Evolutionary conservation across 2,113 vertebrate genomes (phyloP), one percentile per base, ranked within the genome.

Genomic region (Mobula hypostoma): DNA sequence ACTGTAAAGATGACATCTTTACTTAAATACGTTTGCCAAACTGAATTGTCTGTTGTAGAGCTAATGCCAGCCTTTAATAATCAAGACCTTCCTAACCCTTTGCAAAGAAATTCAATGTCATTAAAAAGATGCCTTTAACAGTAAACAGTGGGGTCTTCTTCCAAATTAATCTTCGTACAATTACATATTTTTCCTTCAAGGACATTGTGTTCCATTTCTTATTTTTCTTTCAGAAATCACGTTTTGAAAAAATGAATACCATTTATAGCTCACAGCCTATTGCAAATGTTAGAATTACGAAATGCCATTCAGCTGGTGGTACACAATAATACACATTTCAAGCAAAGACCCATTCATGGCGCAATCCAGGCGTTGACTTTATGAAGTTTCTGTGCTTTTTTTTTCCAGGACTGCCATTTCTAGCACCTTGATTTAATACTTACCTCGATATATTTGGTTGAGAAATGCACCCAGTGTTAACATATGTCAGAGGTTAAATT

Each of bases 1-100:
- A 93, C 32, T 93, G 70, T 93, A 74, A 93, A 93, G 91, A 93
- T 93, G 91, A 93, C 91, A 93, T 74, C 70, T 40, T 72, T 93
- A 36, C 91, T 93, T 74, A 93, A 93, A 74, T 74, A 56, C 32
- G 91, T 76, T 76, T 93, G 91, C 91, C 91, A 74, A 93, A 74
- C 91, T 74, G 91, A 93, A 93, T 93, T 93, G 68, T 93, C 68
- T 76, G 70, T 74, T 93, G 91, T 93, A 9, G 68, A 93, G 91
- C 91, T 93, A 29, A 48, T 56, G 66, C 70, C 40, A 74, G 48
- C 91, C 68, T 93, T 70, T 93, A 74, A 93, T 93, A 93, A 93
- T 74, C 70, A 93, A 93, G 70, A 40, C 91, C 91, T 93, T 93
- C 61, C 32, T 29, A 93, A 74, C 91, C 91, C 48, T 36, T 70